Percentiles rank a stretch among this genome's conserved stretches.
Conservation (phyloP, 2,797 vertebrate species). For the Xerus rutilus region DNA sequence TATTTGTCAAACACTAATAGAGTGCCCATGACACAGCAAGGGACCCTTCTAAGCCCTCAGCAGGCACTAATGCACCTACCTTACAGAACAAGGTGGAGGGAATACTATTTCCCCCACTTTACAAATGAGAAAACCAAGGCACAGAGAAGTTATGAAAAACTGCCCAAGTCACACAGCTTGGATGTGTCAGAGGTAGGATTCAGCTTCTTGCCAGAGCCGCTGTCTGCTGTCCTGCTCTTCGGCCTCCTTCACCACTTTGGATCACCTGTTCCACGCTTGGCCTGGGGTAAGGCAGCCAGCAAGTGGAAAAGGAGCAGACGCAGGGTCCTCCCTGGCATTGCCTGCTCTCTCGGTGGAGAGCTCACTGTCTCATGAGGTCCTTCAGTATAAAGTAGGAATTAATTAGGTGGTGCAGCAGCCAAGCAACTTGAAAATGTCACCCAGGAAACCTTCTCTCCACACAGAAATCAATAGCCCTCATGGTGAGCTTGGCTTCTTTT, state of each 20-base stretch:
- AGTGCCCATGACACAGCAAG: rapidly evolving
- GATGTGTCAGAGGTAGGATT: rapidly evolving
- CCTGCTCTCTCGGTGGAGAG: neutral
- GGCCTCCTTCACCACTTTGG: neutral
- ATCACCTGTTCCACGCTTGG: neutral
- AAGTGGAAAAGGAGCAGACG: neutral
- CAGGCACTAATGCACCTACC: neutral
- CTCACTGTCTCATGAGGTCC: neutral
- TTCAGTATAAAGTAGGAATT: neutral
- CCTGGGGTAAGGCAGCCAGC: neutral
- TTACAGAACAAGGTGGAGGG: neutral
- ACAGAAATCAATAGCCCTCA: neutral
- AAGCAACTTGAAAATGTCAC: neutral
- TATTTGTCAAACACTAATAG: neutral
- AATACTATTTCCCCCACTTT: neutral
- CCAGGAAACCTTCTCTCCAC: neutral
- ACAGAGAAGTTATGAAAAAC: neutral
- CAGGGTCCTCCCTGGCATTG: rapidly evolving
- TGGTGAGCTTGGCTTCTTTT: neutral
- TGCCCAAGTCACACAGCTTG: neutral
- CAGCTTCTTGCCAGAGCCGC: neutral
- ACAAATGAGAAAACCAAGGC: neutral
- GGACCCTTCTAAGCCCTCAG: neutral
- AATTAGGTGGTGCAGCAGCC: neutral
- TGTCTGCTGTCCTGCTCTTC: neutral